These are phyloP conservation scores for Nycteola revayana DNA, from an alignment of 2,888 invertebrate species.

Conservation along the genomic window DNA sequence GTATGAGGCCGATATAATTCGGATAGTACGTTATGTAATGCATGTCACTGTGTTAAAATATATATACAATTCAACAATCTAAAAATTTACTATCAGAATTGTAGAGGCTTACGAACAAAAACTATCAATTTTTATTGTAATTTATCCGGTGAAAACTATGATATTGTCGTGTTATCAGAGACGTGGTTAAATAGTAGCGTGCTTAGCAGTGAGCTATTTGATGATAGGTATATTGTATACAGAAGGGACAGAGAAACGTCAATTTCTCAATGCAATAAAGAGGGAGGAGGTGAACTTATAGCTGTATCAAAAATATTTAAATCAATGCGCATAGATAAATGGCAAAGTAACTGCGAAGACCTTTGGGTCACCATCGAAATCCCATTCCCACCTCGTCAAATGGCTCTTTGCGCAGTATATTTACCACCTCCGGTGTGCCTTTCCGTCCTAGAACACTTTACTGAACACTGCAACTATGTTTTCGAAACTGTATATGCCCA, in stretches of 20 bases:
- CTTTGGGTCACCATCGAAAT: conserved; percentile 12
- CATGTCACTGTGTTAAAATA: not conserved
- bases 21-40: not conserved
- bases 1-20: not conserved
- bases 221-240: conserved; percentile 9
- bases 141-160: conserved; percentile 7
- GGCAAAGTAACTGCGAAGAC: conserved; percentile 14
- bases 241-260: conserved; percentile 11
- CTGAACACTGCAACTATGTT: conserved; percentile 1
- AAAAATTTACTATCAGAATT: conserved; percentile 14
- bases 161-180: conserved; percentile 9
- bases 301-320: conserved; percentile 5
- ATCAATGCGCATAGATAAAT: conserved; percentile 3
- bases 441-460: conserved; percentile 1
- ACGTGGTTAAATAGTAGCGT: conserved; percentile 9
- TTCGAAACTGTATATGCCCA: not conserved
- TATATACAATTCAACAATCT: conserved; percentile 4
- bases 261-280: conserved; percentile 1
- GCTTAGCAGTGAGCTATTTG: conserved; percentile 7
- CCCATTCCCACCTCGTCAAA: not conserved
- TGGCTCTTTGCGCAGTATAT: conserved; percentile 6
- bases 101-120: conserved; percentile 14
- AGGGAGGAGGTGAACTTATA: conserved; percentile 9
- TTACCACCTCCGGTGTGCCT: conserved; percentile 7
- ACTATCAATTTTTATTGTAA: conserved; percentile 12